These are phyloP conservation scores for Accipiter cooperii DNA, from an alignment of 2,113 vertebrate genomes.

Conservation along the genomic window DNA sequence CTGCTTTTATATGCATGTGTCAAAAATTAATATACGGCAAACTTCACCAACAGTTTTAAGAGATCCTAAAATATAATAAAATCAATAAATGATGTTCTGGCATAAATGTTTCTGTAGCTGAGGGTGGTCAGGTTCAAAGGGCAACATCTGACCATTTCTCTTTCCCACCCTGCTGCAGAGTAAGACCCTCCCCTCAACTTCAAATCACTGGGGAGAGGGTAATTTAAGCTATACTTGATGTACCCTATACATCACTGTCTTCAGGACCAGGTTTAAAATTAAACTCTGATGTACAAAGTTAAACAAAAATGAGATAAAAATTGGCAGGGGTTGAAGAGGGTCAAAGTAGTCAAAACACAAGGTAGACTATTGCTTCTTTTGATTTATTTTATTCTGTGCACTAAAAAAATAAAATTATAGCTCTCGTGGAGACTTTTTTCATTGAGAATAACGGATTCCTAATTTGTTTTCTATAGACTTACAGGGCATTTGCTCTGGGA, in stretches of 20 bases:
- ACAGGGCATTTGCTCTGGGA: slow-evolving; percentile 4
- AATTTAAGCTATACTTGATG: slow-evolving; percentile 95
- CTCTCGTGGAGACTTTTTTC: slow-evolving; percentile 60
- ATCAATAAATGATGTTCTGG: slow-evolving; percentile 66
- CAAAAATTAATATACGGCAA: slow-evolving; percentile 51
- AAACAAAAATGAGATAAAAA: slow-evolving; percentile 97
- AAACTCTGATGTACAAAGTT: slow-evolving; percentile 99
- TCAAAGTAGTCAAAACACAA: slow-evolving; percentile 81
- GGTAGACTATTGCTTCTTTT: slow-evolving; percentile 76
- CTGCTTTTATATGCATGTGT: slow-evolving; percentile 46
- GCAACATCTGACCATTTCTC: slow-evolving; percentile 82
- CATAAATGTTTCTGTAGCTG: slow-evolving; percentile 50
- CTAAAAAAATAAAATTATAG: slow-evolving; percentile 73
- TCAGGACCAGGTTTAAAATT: slow-evolving; percentile 89
- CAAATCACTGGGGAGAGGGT: slow-evolving; percentile 87
- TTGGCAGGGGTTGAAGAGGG: slow-evolving; percentile 92
- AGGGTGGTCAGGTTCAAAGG: slow-evolving; percentile 79
- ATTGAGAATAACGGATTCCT: slow-evolving; percentile 62
- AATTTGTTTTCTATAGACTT: slow-evolving; percentile 75
- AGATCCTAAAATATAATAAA: slow-evolving; percentile 61
- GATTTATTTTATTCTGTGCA: slow-evolving; percentile 77
- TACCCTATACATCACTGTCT: slow-evolving; percentile 99
- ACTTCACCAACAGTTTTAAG: slow-evolving; percentile 51
- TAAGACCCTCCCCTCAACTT: slow-evolving; percentile 74
- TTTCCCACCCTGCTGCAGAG: slow-evolving; percentile 80